Conservation (phyloP, 2,888 invertebrate species). For the Limnephilus rhombicus region DNA sequence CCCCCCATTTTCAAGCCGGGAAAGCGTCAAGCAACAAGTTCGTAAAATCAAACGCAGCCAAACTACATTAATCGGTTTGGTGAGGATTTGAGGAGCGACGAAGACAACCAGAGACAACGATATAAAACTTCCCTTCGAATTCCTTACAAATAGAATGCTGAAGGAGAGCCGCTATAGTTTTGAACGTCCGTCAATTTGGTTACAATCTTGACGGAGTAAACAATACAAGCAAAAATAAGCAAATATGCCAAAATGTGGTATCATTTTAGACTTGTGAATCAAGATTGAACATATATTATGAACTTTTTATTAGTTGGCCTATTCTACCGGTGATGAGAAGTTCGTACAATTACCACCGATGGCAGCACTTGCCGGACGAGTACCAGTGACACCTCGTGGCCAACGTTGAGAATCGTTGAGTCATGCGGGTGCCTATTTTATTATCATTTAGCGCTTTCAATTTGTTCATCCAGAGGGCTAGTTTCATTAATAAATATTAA, state of each 20-base stretch:
- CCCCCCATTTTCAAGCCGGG: neutral
- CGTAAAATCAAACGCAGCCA: neutral
- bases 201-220: neutral
- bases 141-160: neutral
- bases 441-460: constrained; percentile 29
- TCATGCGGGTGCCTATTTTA: constrained; percentile 27
- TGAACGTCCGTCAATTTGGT: neutral
- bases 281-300: neutral
- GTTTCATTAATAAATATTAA: neutral
- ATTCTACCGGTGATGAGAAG: neutral
- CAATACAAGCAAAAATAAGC: neutral
- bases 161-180: neutral
- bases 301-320: neutral
- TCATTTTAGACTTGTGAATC: neutral
- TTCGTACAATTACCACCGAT: constrained; percentile 2
- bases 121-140: neutral
- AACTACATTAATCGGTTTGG: neutral
- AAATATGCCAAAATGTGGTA: neutral
- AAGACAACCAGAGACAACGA: neutral
- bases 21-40: neutral
- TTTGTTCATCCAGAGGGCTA: constrained; percentile 23
- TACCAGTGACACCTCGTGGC: constrained; percentile 51
- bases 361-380: constrained; percentile 22
- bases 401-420: neutral
- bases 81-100: neutral